phyloP scores from a whole-genome alignment of 2,888 invertebrate genomes.

The Smittia sp. region DNA sequence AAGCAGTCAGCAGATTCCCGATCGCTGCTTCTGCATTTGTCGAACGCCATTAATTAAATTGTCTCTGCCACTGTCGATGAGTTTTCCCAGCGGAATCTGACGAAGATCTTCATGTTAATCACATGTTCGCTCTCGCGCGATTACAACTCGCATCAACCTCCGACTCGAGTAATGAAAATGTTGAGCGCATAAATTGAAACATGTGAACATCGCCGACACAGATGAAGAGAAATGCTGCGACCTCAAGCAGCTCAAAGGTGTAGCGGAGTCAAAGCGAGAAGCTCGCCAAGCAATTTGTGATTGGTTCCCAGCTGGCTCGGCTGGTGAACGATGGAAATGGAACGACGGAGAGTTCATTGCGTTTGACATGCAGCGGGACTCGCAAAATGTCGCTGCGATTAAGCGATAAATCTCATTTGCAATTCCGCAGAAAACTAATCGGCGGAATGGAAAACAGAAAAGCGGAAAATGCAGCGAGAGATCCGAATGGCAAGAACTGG shows the following conservation, averaged over 20 bases:
- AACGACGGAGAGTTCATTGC: neutral
- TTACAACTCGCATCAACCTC: neutral
- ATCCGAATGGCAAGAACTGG: neutral
- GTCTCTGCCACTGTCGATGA: no score
- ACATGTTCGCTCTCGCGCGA: neutral
- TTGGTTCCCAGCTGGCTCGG: neutral
- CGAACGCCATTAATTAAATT: no score
- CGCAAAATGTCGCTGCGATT: neutral
- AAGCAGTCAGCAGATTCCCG: no score
- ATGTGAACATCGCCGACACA: neutral
- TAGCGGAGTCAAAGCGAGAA: conserved; percentile 2
- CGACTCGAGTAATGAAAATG: neutral
- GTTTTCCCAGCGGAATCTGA: no score
- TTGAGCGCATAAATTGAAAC: no score
- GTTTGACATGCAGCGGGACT: neutral
- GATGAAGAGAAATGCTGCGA: neutral
- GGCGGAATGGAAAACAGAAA: no score
- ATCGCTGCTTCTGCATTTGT: no score
- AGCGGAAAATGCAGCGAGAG: no score
- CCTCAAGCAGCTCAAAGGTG: neutral
- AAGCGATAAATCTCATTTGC: neutral
- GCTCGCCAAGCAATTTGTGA: neutral
- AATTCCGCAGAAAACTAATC: neutral
- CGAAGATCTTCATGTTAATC: neutral
- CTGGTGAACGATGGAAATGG: neutral